phyloP scores from a whole-genome alignment of 1,140 invertebrate genomes.

The Achatina immaculata region DNA sequence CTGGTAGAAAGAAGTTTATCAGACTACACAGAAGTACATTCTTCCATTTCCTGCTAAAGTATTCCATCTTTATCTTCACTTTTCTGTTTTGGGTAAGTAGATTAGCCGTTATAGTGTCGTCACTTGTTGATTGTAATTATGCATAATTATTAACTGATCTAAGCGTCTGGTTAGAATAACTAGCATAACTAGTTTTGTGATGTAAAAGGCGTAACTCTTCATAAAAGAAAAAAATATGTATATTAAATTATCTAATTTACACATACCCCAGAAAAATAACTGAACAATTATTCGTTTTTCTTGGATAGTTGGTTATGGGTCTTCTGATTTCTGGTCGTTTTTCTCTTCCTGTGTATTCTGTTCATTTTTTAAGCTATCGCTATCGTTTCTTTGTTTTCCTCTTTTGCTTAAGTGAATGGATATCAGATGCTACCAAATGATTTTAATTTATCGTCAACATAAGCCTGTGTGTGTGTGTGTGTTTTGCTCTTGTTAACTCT shows the following conservation, averaged over 20 bases:
- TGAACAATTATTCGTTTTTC: background rate
- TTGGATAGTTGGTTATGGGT: no score
- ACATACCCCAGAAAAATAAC: no score
- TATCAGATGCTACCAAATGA: no score
- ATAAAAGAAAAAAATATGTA: background rate
- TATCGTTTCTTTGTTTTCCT: no score
- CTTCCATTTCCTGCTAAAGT: conserved; percentile 50
- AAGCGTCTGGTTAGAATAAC: background rate
- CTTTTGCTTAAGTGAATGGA: no score
- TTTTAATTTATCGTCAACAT: no score
- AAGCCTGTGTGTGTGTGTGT: no score
- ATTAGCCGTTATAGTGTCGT: background rate
- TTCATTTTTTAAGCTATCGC: no score
- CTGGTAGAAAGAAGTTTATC: conserved; percentile 16
- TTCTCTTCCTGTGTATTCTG: no score
- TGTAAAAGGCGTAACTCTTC: background rate
- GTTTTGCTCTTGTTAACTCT: no score
- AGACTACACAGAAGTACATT: conserved; percentile 22
- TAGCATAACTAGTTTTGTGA: background rate
- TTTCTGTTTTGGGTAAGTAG: conserved; percentile 60
- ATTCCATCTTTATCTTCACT: conserved; percentile 56
- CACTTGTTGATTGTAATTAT: no score
- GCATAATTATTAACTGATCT: background rate
- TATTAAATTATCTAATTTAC: background rate
- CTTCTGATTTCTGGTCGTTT: no score